phyloP scores from a whole-genome alignment of 2,888 invertebrate genomes.

The Mesorhabditis belari region DNA sequence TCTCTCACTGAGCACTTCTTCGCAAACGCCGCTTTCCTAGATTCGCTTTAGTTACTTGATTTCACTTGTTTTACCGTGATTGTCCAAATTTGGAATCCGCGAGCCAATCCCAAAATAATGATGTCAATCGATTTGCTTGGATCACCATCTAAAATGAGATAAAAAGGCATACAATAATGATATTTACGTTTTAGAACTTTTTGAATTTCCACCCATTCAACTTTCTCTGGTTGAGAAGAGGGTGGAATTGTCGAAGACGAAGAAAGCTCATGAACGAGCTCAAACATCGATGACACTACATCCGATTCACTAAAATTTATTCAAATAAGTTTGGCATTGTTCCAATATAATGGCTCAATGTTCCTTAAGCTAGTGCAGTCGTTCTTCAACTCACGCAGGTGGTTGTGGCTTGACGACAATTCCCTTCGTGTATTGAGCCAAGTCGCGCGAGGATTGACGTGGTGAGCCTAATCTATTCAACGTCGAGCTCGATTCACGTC shows the following conservation, averaged over 20 bases:
- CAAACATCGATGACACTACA: slow-evolving; percentile 21
- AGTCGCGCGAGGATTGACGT: background rate
- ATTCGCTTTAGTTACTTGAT: no score
- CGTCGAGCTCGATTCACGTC: background rate
- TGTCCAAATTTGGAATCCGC: slow-evolving; percentile 68
- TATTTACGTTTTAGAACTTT: slow-evolving; percentile 18
- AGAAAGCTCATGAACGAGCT: slow-evolving; percentile 40
- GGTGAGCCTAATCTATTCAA: background rate
- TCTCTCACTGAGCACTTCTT: slow-evolving; percentile 86
- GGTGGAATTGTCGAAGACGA: slow-evolving; percentile 9
- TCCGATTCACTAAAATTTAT: slow-evolving; percentile 1
- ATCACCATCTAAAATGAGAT: slow-evolving; percentile 15
- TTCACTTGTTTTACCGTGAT: slow-evolving; percentile 55
- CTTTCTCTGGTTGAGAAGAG: slow-evolving; percentile 17
- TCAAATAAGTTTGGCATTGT: background rate
- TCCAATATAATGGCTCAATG: background rate
- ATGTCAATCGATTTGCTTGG: slow-evolving; percentile 69
- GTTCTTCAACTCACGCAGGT: slow-evolving; percentile 21
- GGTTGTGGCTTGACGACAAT: slow-evolving; percentile 30
- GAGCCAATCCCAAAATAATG: slow-evolving; percentile 77
- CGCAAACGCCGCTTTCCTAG: slow-evolving; percentile 83
- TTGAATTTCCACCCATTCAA: slow-evolving; percentile 36
- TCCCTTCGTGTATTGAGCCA: slow-evolving; percentile 22
- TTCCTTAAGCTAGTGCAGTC: slow-evolving; percentile 13
- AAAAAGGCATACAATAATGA: background rate